Conservation (phyloP, 2,113 vertebrate genomes). For the Tonatia bakeri region DNA sequence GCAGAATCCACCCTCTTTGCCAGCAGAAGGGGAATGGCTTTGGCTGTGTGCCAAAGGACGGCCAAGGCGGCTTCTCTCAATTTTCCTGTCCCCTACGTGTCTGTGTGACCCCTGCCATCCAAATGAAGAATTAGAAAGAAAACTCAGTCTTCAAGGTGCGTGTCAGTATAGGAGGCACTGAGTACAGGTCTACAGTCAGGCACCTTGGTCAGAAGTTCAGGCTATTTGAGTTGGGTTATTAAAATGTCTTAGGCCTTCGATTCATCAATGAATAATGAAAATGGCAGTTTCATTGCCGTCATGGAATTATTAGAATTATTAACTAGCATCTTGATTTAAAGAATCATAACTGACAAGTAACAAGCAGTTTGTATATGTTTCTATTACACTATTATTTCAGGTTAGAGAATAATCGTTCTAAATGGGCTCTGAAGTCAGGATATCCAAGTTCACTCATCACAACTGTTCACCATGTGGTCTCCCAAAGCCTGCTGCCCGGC, state of each 20-base stretch:
- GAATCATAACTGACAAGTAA: not conserved
- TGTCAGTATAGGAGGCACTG: not conserved
- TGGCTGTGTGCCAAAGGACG: not conserved
- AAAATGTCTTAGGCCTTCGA: not conserved
- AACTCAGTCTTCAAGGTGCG: not conserved
- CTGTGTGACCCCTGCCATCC: not conserved
- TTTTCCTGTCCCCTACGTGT: not conserved
- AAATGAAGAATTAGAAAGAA: not conserved
- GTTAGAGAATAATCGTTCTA: not conserved
- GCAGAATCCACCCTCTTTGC: constrained; percentile 66
- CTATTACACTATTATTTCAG: not conserved
- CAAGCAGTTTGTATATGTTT: not conserved
- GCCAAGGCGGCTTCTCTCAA: not conserved
- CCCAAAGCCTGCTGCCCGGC: not conserved
- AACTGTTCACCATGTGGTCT: not conserved
- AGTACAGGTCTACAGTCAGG: not conserved
- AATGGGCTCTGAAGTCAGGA: not conserved
- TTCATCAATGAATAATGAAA: not conserved
- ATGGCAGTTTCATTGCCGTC: not conserved
- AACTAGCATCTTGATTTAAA: not conserved
- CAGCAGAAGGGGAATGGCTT: not conserved
- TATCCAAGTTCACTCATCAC: no score
- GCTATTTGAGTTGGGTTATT: not conserved
- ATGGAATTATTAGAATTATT: not conserved
- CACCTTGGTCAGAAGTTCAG: not conserved